These are phyloP conservation scores for Notechis scutatus DNA, from an alignment of 2,113 vertebrate species.

Conservation along the genomic window DNA sequence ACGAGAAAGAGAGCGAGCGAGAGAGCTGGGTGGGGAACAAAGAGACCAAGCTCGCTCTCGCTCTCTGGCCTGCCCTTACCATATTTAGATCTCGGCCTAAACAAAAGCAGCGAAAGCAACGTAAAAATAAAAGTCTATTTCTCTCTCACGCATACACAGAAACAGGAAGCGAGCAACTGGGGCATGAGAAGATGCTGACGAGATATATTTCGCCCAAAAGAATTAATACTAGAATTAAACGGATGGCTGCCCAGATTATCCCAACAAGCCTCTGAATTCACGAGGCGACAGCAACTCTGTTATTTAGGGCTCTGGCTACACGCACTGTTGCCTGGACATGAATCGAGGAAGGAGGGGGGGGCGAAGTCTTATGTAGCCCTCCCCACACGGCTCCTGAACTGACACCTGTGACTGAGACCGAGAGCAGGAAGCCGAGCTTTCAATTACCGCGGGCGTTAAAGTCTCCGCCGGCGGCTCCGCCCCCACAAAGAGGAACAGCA, in stretches of 20 bases:
- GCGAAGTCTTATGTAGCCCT: neutral
- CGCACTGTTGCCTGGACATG: neutral
- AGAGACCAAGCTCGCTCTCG: neutral
- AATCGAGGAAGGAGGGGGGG: no score
- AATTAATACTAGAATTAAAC: neutral
- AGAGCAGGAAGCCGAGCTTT: neutral
- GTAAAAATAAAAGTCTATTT: neutral
- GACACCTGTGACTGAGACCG: neutral
- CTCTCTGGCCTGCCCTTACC: neutral
- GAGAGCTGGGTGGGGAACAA: neutral
- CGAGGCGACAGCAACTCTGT: neutral
- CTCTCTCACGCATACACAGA: neutral
- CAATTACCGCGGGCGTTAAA: neutral
- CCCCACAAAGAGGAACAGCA: neutral
- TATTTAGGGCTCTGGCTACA: neutral
- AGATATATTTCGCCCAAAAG: neutral
- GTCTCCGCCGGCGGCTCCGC: neutral
- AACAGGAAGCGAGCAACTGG: neutral
- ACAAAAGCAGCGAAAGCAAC: slow-evolving; percentile 8
- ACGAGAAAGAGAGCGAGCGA: neutral
- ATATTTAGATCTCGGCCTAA: neutral
- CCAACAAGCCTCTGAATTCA: neutral
- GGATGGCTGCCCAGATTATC: neutral
- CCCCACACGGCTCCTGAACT: no score
- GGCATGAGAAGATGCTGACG: neutral